Base-by-base conservation (phyloP, 1,140 invertebrate genomes). In the Cydia amplana region DNA sequence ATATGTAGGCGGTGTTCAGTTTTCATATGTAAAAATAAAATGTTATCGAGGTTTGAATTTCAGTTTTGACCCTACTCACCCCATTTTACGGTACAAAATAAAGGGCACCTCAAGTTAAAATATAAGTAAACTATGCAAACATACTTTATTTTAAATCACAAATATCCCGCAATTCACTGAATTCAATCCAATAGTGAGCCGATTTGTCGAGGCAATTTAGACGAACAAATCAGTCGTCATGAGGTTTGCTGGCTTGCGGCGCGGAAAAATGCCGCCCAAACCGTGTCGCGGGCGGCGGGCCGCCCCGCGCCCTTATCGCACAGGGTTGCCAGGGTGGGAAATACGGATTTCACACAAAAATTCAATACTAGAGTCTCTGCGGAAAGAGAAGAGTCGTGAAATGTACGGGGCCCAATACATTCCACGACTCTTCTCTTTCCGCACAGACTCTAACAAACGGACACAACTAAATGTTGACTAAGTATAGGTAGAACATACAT, bases 201-300 rank as follows among this genome's bases (percentile, higher is more conserved):
- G 64, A 67, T 67, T 32, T 32, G 28, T 67, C 12, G 16, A n/a
- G 64, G 28, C 32, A 70, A 70, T 70, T 70, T 40, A 36, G 65
- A 36, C 10, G 78, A 81, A 80, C 83, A 83, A 86, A 87, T 87
- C 86, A 89, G 84, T 86, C 82, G 87, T 86, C 85, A 88, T 86
- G 43, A 55, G 43, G 43, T 49, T 32, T 51, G 16, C 40, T 43
- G 32, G n/a, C 23, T 36, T 36, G 72, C 40, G 43, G 23, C 25
- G 73, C 79, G 78, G 85, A 85, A 87, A 89, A 89, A 91, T 85
- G 79, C 85, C 90, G 90, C 90, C 90, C 88, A 88, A 92, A 91
- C 87, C 89, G 76, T 91, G 90, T 91, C 73, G 74, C 76, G 72
- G 32, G 74, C 70, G 75, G 74, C 72, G 67, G 51, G 36, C 73